A percentile compares a stretch with the other conserved stretches of the same genome.
These are phyloP conservation scores for Aelia acuminata DNA, from an alignment of 2,888 invertebrate species.

Conservation along the genomic window DNA sequence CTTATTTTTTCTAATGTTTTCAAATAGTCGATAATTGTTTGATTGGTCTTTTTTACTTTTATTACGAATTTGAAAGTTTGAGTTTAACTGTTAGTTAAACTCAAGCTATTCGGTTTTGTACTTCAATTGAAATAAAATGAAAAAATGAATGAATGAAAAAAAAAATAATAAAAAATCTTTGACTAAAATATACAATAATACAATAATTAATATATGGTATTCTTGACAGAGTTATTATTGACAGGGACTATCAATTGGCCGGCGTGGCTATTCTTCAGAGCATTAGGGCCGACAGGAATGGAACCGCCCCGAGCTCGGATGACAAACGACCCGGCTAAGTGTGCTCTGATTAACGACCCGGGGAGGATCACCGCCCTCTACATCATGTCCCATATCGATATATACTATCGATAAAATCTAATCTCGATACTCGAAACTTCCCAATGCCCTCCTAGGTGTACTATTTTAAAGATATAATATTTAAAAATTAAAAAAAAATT, in stretches of 20 bases:
- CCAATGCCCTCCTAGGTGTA: not conserved
- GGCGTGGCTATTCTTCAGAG: not conserved
- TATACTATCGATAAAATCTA: constrained; percentile 8
- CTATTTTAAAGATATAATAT: too few species aligned
- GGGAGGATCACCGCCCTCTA: not conserved
- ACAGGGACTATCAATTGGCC: constrained; percentile 35
- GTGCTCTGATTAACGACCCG: constrained; percentile 29
- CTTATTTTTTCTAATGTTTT: too few species aligned
- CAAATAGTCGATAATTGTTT: too few species aligned
- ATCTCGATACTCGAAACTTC: constrained; percentile 9
- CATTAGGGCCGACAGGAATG: constrained; percentile 1
- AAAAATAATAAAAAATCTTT: too few species aligned
- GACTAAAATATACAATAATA: not conserved
- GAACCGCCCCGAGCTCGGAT: not conserved
- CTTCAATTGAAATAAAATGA: too few species aligned
- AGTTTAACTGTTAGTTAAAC: too few species aligned
- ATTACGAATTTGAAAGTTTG: too few species aligned
- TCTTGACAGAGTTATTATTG: constrained; percentile 7
- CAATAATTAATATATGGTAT: not conserved
- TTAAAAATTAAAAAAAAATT: too few species aligned
- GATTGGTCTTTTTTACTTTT: too few species aligned
- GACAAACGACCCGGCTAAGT: constrained; percentile 46
- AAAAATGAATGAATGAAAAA: too few species aligned
- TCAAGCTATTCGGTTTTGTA: too few species aligned
- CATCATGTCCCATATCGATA: constrained; percentile 36